These are phyloP conservation scores for Myotis davidii DNA, from an alignment of 2,113 vertebrate species.

Conservation along the genomic window DNA sequence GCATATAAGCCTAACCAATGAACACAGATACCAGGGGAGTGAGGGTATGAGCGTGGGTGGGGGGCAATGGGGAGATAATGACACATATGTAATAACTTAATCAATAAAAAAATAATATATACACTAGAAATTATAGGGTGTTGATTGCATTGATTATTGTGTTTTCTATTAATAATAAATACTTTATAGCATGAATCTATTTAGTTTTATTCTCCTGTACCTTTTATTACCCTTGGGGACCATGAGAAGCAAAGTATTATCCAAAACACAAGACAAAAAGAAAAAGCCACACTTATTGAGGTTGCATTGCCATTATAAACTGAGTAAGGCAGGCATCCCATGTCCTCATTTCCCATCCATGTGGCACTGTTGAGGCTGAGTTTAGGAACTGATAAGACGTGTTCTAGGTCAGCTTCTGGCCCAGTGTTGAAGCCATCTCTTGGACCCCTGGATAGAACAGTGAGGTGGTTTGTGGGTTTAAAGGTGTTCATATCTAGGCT, in stretches of 20 bases:
- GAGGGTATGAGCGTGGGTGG: too few relatives aligned
- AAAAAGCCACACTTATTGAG: not conserved
- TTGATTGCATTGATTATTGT: not conserved
- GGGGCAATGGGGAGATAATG: too few relatives aligned
- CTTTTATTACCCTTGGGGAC: not conserved
- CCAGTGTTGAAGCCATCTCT: not conserved
- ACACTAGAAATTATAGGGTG: not conserved
- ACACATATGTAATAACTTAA: too few relatives aligned
- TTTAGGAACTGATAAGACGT: not conserved
- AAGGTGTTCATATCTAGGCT: not conserved
- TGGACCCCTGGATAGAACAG: not conserved
- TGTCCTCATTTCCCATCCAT: not conserved
- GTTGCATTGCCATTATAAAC: not conserved
- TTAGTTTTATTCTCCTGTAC: not conserved
- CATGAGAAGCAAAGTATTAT: not conserved
- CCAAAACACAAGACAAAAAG: not conserved
- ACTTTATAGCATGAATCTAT: not conserved
- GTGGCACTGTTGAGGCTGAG: not conserved
- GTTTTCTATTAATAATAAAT: not conserved
- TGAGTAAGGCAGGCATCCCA: not conserved
- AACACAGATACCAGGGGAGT: too few relatives aligned
- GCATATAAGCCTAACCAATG: too few relatives aligned
- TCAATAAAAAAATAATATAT: too few relatives aligned
- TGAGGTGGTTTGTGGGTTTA: not conserved
- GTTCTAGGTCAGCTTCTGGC: not conserved